phyloP scores from a whole-genome alignment of 2,797 vertebrate species.

The Sus cebifrons region DNA sequence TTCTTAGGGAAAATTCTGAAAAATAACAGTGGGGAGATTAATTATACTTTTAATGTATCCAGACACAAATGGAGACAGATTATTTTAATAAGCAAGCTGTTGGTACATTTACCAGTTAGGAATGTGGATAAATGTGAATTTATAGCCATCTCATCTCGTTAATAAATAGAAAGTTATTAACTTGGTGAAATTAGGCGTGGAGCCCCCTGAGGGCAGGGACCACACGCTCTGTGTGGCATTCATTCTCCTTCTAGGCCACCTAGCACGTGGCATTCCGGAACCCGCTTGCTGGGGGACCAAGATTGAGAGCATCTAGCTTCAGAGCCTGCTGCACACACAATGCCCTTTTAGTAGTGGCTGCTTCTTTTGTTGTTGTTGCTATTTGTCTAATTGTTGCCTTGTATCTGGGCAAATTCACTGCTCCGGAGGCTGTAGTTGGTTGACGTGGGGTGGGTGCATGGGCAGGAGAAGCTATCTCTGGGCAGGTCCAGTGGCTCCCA shows the following conservation, averaged over 20 bases:
- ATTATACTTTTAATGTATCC: conserved; percentile 67
- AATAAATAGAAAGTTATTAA: not conserved
- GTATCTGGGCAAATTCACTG: not conserved
- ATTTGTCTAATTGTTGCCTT: not conserved
- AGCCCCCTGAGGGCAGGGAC: not conserved
- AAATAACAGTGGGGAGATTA: conserved; percentile 68
- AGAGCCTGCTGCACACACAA: not conserved
- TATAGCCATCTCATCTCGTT: conserved; percentile 34
- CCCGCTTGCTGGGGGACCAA: not conserved
- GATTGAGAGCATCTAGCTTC: not conserved
- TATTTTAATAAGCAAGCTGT: conserved; percentile 59
- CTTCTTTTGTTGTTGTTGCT: not conserved
- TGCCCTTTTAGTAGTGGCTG: not conserved
- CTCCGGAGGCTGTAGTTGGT: not conserved
- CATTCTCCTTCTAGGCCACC: not conserved
- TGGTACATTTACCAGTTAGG: conserved; percentile 18
- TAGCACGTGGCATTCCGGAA: accelerated
- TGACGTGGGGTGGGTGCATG: not conserved
- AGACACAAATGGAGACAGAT: conserved; percentile 75
- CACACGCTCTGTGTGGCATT: accelerated
- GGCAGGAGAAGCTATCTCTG: not conserved
- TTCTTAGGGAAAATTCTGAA: conserved; percentile 66
- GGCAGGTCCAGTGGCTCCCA: accelerated
- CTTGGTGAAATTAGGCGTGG: not conserved
- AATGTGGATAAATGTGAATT: conserved; percentile 54